Evolutionary conservation across 2,888 invertebrate genomes (phyloP).

Genomic region (Limenitis camilla): DNA sequence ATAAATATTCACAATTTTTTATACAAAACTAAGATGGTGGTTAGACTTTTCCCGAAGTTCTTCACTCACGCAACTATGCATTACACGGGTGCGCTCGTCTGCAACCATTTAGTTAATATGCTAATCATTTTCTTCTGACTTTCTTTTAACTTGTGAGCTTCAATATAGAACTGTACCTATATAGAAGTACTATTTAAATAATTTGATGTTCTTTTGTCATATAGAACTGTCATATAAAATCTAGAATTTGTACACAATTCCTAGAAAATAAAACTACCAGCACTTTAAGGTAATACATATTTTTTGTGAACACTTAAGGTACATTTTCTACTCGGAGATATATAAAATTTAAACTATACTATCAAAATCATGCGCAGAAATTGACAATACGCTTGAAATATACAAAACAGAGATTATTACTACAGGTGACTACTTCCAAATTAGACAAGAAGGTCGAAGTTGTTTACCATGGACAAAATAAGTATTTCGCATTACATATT

Average conservation of each 20-base stretch:
- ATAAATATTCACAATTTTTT: constrained; percentile 61
- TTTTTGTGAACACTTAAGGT: too few species aligned
- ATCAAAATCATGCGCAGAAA: not conserved
- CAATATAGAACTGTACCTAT: not conserved
- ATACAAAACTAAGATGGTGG: constrained; percentile 39
- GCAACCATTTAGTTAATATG: constrained; percentile 42
- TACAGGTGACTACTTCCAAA: not conserved
- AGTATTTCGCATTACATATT: constrained; percentile 29
- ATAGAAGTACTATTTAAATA: too few species aligned
- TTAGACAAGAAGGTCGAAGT: constrained; percentile 40
- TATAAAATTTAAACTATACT: too few species aligned
- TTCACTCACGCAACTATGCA: constrained; percentile 46
- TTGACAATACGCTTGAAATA: not conserved
- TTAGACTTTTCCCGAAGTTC: constrained; percentile 45
- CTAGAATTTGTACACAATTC: not conserved
- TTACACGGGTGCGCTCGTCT: constrained; percentile 49
- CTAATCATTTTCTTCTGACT: constrained; percentile 52
- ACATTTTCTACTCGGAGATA: too few species aligned
- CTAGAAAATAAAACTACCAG: too few species aligned
- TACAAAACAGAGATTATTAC: not conserved
- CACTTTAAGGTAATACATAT: too few species aligned
- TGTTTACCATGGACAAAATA: constrained; percentile 33
- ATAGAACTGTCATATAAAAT: too few species aligned
- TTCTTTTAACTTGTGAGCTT: constrained; percentile 40
- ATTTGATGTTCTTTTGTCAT: too few species aligned